phyloP scores from a whole-genome alignment of 2,113 vertebrate species.

The Otolemur garnettii region DNA sequence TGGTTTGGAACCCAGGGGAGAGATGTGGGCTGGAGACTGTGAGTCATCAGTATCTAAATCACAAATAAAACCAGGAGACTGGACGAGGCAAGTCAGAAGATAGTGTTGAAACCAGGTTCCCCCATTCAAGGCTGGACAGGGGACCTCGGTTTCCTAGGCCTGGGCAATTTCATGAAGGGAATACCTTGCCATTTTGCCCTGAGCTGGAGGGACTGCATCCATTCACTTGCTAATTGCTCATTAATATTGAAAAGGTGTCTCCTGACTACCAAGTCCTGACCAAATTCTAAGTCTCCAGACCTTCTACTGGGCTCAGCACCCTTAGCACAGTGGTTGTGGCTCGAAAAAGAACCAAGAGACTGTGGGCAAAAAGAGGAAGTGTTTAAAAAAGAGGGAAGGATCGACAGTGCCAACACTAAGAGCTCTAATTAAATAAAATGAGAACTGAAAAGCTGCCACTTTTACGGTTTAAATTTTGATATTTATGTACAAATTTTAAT shows the following conservation, averaged over 20 bases:
- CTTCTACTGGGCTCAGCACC: too few relatives aligned
- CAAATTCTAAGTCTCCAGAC: too few relatives aligned
- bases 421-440: neutral
- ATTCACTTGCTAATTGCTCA: too few relatives aligned
- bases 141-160: too few relatives aligned
- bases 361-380: neutral
- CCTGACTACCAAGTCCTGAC: too few relatives aligned
- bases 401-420: neutral
- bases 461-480: conserved; percentile 10
- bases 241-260: too few relatives aligned
- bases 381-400: neutral
- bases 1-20: neutral
- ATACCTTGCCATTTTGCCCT: too few relatives aligned
- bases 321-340: too few relatives aligned
- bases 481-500: neutral
- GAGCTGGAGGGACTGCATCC: too few relatives aligned
- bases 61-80: neutral
- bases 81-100: neutral
- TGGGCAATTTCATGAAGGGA: too few relatives aligned
- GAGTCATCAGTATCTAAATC: neutral
- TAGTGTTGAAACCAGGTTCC: neutral
- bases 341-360: neutral
- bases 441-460: neutral
- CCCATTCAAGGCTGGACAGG: too few relatives aligned
- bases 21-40: neutral